Evolutionary conservation across 1,140 invertebrate genomes (phyloP).

Genomic region (Orius insidiosus): DNA sequence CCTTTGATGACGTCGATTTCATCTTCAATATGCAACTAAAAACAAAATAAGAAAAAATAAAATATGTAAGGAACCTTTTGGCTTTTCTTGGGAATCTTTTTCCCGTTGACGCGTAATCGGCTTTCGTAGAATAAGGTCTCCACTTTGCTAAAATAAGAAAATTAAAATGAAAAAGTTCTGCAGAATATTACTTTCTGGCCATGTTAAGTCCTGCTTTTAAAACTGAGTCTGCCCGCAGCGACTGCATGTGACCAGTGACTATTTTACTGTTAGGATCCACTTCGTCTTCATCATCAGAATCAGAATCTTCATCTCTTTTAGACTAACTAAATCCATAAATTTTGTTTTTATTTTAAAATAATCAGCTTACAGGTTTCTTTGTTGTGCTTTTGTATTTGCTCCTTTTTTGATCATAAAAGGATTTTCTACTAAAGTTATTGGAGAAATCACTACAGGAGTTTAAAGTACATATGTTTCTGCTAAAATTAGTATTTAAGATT

Average conservation of each 20-base stretch:
- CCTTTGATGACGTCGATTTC: conserved; percentile 46
- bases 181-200: conserved; percentile 36
- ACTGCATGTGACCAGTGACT: conserved; percentile 37
- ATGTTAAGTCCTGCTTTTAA: conserved; percentile 45
- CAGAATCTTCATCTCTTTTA: background rate
- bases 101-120: conserved; percentile 45
- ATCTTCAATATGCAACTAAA: conserved; percentile 34
- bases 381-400: no score
- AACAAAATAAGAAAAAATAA: background rate
- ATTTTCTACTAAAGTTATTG: no score
- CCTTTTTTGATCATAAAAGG: no score
- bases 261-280: conserved; percentile 27
- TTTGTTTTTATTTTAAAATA: no score
- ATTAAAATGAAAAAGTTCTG: background rate
- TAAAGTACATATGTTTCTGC: no score
- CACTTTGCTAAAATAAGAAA: conserved; percentile 41
- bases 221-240: conserved; percentile 42
- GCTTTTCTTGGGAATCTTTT: conserved; percentile 45
- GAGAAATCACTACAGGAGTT: no score
- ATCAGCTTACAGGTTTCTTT: no score
- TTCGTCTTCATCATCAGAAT: conserved; percentile 8
- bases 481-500: no score
- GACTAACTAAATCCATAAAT: no score
- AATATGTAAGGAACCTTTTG: conserved; percentile 23
- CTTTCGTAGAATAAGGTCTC: conserved; percentile 46